Percentiles rank a stretch among this genome's conserved stretches.
phyloP scores from a whole-genome alignment of 2,888 invertebrate genomes.

The Eurois occulta region DNA sequence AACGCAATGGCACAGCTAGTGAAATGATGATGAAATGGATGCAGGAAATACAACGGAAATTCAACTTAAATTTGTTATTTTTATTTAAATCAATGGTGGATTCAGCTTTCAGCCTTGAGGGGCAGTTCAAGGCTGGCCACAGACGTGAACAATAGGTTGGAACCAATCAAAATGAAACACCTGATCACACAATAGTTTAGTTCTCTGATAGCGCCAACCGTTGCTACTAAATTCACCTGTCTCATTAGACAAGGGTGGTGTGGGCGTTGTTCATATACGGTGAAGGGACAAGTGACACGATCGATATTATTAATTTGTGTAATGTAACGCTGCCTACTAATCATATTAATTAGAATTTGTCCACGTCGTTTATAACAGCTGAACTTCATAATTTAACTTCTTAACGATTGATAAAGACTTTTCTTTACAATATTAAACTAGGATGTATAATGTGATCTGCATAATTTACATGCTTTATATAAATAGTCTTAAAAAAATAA shows the following conservation, averaged over 20 bases:
- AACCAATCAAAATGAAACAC: neutral
- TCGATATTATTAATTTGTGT: conserved; percentile 61
- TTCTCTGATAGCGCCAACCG: neutral
- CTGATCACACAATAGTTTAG: neutral
- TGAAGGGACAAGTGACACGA: conserved; percentile 17
- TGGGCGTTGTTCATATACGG: conserved; percentile 12
- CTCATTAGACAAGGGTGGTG: conserved; percentile 16
- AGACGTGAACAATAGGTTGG: neutral
- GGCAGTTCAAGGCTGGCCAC: neutral
- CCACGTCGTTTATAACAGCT: neutral
- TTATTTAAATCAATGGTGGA: neutral
- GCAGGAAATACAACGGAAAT: neutral
- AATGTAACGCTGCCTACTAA: conserved; percentile 36
- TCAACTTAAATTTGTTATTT: neutral
- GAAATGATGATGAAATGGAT: neutral
- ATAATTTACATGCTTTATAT: neutral
- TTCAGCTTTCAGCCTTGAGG: conserved; percentile 1
- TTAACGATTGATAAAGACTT: no score
- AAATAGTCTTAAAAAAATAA: neutral
- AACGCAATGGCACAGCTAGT: neutral
- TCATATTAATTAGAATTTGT: conserved; percentile 1
- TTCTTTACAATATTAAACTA: no score
- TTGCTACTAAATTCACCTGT: conserved; percentile 13
- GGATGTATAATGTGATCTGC: neutral
- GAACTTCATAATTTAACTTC: neutral